phyloP scores from a whole-genome alignment of 2,888 invertebrate species.

The Acholoe squamosa region DNA sequence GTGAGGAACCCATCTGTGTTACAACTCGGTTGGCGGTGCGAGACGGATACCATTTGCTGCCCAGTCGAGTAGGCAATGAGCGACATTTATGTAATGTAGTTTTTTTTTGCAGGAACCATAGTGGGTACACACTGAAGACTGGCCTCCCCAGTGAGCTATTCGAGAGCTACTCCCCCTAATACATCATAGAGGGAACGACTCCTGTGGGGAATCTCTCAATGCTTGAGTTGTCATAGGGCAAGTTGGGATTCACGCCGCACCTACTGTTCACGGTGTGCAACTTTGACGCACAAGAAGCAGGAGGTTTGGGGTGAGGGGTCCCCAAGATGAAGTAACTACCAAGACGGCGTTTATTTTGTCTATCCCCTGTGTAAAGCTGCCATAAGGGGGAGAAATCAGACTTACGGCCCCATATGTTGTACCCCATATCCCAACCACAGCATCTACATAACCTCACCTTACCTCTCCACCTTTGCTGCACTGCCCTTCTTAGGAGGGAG shows the following conservation, averaged over 20 bases:
- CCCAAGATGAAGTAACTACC: too few species aligned
- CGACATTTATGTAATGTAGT: conserved; percentile 11
- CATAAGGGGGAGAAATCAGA: too few species aligned
- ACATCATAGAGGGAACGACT: neutral
- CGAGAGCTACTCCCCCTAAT: too few species aligned
- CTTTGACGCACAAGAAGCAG: too few species aligned
- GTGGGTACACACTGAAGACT: neutral
- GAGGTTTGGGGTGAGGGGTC: too few species aligned
- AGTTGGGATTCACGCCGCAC: neutral
- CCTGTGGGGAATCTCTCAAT: conserved; percentile 2
- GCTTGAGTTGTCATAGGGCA: neutral
- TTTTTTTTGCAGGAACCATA: neutral
- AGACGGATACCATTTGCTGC: conserved; percentile 25
- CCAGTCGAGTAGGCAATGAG: neutral
- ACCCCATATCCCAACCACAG: too few species aligned
- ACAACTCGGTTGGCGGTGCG: neutral
- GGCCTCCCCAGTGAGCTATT: too few species aligned
- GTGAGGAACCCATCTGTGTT: conserved; percentile 2
- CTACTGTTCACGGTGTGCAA: neutral
- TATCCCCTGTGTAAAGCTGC: too few species aligned
- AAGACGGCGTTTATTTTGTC: too few species aligned
- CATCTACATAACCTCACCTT: too few species aligned
- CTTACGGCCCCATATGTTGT: too few species aligned
- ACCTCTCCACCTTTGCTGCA: too few species aligned
- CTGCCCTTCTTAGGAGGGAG: neutral